Evolutionary conservation across 2,888 invertebrate genomes (phyloP).

Genomic region (Rhodophaea formosa): DNA sequence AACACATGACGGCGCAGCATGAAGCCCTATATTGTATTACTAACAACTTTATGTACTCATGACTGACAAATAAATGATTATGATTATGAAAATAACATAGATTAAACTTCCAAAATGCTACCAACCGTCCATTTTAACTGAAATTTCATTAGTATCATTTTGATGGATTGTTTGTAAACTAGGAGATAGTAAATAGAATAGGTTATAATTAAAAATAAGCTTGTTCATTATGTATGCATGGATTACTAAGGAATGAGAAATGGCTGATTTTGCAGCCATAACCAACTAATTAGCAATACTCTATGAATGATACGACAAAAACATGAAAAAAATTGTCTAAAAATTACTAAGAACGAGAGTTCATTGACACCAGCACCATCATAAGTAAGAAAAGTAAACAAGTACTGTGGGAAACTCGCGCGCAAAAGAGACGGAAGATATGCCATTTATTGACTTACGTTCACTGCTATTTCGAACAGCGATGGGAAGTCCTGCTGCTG

Average conservation of each 20-base stretch:
- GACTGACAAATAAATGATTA: too few species aligned
- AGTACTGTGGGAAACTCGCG: slow-evolving; percentile 27
- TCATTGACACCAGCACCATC: slow-evolving; percentile 23
- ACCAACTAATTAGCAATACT: slow-evolving; percentile 22
- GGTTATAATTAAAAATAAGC: background rate
- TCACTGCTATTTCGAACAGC: slow-evolving; percentile 71
- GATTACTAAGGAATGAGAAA: background rate
- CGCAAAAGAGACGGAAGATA: slow-evolving; percentile 27
- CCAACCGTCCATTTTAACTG: too few species aligned
- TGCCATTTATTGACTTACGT: slow-evolving; percentile 55
- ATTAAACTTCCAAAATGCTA: too few species aligned
- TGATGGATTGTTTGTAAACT: too few species aligned
- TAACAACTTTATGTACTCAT: too few species aligned
- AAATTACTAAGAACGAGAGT: slow-evolving; percentile 15
- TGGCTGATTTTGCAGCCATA: background rate
- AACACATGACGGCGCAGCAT: too few species aligned
- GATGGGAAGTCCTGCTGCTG: slow-evolving; percentile 67
- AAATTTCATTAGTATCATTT: background rate
- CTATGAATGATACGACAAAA: slow-evolving; percentile 23
- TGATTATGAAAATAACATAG: too few species aligned
- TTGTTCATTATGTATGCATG: background rate
- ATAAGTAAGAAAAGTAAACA: slow-evolving; percentile 26
- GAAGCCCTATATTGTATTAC: too few species aligned
- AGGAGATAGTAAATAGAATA: background rate
- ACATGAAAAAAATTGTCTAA: slow-evolving; percentile 8